Percentiles rank a stretch among this genome's conserved stretches.
phyloP scores from a whole-genome alignment of 1,140 invertebrate species.

The Adoxophyes honmai region DNA sequence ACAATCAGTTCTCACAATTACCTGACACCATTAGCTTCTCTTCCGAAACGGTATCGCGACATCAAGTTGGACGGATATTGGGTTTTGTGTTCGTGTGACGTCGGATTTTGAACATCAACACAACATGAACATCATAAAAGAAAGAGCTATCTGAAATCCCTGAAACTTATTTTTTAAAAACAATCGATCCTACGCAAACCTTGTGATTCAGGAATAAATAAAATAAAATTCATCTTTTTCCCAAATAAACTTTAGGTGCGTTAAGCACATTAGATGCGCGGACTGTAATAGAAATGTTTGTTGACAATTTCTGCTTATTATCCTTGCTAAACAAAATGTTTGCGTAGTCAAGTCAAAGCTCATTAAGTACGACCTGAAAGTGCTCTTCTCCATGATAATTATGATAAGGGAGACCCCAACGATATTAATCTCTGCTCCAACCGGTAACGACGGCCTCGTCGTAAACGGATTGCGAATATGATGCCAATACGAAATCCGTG shows the following conservation, averaged over 20 bases:
- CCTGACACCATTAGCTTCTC: conserved; percentile 25
- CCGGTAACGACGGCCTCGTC: conserved; percentile 38
- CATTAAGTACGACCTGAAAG: conserved; percentile 35
- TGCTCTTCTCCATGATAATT: conserved; percentile 10
- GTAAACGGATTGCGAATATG: conserved; percentile 40
- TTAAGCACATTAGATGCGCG: too few relatives aligned
- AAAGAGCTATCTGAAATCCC: too few relatives aligned
- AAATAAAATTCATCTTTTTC: too few relatives aligned
- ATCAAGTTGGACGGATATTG: neutral
- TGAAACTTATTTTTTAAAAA: too few relatives aligned
- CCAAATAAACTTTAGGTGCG: too few relatives aligned
- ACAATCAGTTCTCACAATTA: conserved; percentile 74
- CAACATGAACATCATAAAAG: too few relatives aligned
- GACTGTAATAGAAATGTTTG: too few relatives aligned
- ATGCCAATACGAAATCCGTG: conserved; percentile 21
- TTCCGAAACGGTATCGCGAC: conserved; percentile 19
- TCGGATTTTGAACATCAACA: too few relatives aligned
- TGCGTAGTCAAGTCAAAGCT: conserved; percentile 24
- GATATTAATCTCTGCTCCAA: conserved; percentile 30
- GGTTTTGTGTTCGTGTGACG: too few relatives aligned
- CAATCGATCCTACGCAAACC: too few relatives aligned
- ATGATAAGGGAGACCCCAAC: conserved; percentile 31
- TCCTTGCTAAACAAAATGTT: neutral
- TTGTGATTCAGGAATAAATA: too few relatives aligned
- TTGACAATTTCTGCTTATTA: too few relatives aligned